A percentile compares a stretch with the other conserved stretches of the same genome.
phyloP scores from a whole-genome alignment of 30 jellyfish, hydroid and myxozoan species.

The Aurelia aurita complex sp. Pacific region DNA sequence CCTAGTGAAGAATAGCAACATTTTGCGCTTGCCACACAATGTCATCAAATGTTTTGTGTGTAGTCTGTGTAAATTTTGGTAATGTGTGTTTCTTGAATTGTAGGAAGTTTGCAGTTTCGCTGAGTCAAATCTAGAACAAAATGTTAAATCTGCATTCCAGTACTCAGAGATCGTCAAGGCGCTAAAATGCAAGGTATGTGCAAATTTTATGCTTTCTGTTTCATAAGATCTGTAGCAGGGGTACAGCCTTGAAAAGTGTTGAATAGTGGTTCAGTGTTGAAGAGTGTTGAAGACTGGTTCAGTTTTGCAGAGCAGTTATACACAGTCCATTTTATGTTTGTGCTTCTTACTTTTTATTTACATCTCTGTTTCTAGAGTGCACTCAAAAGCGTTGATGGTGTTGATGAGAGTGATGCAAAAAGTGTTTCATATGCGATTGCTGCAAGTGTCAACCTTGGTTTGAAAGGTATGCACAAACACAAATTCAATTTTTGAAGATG shows the following conservation, averaged over 20 bases:
- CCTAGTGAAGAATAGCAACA: no score
- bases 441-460: slow-evolving; percentile 72
- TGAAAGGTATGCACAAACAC: slow-evolving; percentile 14
- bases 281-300: no score
- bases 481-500: background rate
- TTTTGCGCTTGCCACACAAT: no score
- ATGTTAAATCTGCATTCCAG: slow-evolving; percentile 54
- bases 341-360: background rate
- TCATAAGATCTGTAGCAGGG: background rate
- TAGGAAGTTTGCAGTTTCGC: slow-evolving; percentile 74
- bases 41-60: no score
- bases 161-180: slow-evolving; percentile 75
- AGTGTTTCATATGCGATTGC: slow-evolving; percentile 68
- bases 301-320: no score
- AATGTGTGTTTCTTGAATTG: no score
- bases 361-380: slow-evolving; percentile 39
- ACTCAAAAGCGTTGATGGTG: slow-evolving; percentile 40
- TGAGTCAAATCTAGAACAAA: slow-evolving; percentile 27
- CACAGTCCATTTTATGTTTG: background rate
- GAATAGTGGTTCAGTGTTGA: no score
- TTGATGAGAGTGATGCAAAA: slow-evolving; percentile 66
- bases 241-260: background rate
- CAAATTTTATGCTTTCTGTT: background rate
- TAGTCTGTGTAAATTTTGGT: no score
- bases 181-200: slow-evolving; percentile 76